Percentiles rank a stretch among this genome's conserved stretches.
Evolutionary conservation across 2,113 vertebrate species (phyloP).

Genomic region (Amblyornis subalaris): DNA sequence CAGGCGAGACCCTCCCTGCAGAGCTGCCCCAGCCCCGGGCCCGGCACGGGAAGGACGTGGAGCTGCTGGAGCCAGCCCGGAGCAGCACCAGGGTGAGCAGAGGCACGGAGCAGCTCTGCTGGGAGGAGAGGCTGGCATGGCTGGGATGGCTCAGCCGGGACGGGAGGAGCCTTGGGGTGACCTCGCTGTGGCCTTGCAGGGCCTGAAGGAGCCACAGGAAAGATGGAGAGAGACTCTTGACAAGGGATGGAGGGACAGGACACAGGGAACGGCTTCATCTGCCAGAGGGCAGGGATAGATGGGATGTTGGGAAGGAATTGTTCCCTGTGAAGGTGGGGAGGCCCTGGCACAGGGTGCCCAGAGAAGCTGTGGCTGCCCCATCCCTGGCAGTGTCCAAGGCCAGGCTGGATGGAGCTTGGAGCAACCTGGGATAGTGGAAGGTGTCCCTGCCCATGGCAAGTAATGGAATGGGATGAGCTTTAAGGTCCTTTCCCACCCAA

Average conservation of each 20-base stretch:
- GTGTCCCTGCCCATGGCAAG: not conserved
- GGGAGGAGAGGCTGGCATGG: not conserved
- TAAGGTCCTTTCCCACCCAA: fast-evolving
- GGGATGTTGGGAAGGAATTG: not conserved
- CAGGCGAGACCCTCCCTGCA: not conserved
- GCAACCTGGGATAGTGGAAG: not conserved
- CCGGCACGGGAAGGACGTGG: not conserved
- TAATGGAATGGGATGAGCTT: fast-evolving
- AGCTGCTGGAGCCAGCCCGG: not conserved
- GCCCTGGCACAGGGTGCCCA: not conserved
- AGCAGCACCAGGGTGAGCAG: not conserved
- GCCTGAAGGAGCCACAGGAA: not conserved
- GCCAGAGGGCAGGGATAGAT: not conserved
- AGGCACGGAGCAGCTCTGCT: not conserved
- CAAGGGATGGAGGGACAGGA: not conserved
- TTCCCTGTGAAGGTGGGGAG: not conserved
- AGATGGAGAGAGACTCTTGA: not conserved
- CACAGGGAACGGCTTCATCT: not conserved
- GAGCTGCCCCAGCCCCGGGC: not conserved
- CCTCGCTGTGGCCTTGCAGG: not conserved
- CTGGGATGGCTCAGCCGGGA: not conserved
- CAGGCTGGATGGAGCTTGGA: too few species aligned
- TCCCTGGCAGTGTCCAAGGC: not conserved
- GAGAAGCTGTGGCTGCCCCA: not conserved
- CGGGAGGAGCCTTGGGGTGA: not conserved